Evolutionary conservation across 2,797 vertebrate genomes (phyloP).

Genomic region (Percopsis omiscomaycus): DNA sequence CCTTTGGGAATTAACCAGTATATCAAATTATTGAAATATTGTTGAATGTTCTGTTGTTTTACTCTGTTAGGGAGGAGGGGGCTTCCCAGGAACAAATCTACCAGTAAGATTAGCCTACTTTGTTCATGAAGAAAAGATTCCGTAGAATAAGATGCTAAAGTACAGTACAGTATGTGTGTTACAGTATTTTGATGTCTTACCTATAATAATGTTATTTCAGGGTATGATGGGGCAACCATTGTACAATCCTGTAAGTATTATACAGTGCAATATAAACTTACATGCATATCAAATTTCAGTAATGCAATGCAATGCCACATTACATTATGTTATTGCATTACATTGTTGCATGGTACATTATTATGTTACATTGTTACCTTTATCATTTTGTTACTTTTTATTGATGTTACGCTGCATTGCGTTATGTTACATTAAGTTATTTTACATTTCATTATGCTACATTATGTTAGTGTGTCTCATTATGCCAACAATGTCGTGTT

Average conservation of each 20-base stretch:
- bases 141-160: background rate
- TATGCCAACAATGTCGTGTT: background rate
- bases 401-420: background rate
- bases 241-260: constrained; percentile 80
- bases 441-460: background rate
- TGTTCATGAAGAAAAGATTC: background rate
- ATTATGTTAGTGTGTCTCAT: background rate
- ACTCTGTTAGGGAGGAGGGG: constrained; percentile 41
- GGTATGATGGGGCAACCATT: constrained; percentile 70
- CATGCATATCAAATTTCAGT: background rate
- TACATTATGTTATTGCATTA: background rate
- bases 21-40: background rate
- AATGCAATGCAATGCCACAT: background rate
- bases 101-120: constrained; percentile 58
- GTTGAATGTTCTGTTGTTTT: background rate
- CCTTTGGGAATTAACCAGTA: background rate
- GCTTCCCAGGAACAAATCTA: constrained; percentile 61
- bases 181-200: background rate
- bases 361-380: background rate
- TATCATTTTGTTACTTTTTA: background rate
- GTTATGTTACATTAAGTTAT: background rate
- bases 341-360: too few species aligned
- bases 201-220: constrained; percentile 53
- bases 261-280: background rate
- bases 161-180: background rate